phyloP scores from a whole-genome alignment of 2,888 invertebrate species.

The Caenorhabditis panamensis region DNA sequence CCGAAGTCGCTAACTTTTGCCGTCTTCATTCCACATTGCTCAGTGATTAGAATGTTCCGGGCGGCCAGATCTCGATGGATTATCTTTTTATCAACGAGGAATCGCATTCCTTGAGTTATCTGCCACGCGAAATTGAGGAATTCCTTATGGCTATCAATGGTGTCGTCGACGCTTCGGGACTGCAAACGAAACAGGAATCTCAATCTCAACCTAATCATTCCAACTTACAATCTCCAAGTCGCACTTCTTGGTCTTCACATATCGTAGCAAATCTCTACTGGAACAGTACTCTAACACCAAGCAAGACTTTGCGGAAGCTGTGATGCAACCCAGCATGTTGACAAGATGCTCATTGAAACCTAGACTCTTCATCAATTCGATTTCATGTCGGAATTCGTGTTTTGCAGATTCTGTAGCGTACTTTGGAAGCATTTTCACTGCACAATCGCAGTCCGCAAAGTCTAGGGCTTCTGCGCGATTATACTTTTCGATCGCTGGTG shows the following conservation, averaged over 20 bases:
- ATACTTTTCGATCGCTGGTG: constrained; percentile 75
- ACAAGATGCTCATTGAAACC: constrained; percentile 78
- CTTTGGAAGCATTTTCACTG: constrained; percentile 75
- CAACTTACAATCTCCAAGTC: constrained; percentile 67
- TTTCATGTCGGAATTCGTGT: constrained; percentile 75
- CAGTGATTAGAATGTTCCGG: constrained; percentile 74
- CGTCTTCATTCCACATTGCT: constrained; percentile 68
- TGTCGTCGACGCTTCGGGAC: constrained; percentile 74
- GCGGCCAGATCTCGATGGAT: constrained; percentile 79
- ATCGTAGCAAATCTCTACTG: constrained; percentile 73
- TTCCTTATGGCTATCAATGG: constrained; percentile 76
- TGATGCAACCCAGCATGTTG: constrained; percentile 79
- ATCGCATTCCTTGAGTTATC: constrained; percentile 78
- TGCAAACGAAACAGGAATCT: constrained; percentile 37
- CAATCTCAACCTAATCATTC: background rate
- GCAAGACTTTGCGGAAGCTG: constrained; percentile 66
- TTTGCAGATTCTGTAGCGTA: constrained; percentile 74
- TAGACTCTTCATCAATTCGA: constrained; percentile 78
- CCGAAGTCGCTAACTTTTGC: constrained; percentile 80
- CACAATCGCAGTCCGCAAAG: constrained; percentile 66
- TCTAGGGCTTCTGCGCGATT: constrained; percentile 62
- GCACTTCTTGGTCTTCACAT: constrained; percentile 68
- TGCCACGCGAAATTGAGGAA: constrained; percentile 79
- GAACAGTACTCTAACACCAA: constrained; percentile 77
- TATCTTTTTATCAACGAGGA: constrained; percentile 62